A percentile compares a stretch with the other conserved stretches of the same genome.
Conservation (phyloP, 2,113 vertebrate species). For the Solenodon paradoxus region DNA sequence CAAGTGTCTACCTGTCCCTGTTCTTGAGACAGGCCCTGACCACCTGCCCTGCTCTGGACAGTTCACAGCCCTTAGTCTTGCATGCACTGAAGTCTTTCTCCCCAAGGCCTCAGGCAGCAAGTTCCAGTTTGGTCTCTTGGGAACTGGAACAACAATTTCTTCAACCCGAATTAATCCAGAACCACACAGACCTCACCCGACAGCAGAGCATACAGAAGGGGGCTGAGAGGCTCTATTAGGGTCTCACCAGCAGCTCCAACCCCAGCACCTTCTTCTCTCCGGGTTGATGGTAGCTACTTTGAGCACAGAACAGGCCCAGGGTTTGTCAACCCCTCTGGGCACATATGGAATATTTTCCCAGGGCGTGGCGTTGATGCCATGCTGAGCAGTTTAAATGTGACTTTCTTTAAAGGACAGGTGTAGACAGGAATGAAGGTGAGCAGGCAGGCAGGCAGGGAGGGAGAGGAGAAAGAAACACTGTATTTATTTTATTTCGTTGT, state of each 20-base stretch:
- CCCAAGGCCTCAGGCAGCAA: background rate
- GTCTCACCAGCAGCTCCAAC: background rate
- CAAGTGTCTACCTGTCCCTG: background rate
- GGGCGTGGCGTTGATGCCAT: background rate
- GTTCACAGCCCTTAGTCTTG: background rate
- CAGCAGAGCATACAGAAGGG: background rate
- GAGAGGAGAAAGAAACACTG: too few species aligned
- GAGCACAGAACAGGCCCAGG: fast-evolving
- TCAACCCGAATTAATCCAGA: background rate
- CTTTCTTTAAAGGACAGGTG: too few species aligned
- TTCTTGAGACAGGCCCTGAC: background rate
- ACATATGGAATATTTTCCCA: background rate
- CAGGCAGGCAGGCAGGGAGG: too few species aligned
- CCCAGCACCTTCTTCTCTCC: background rate
- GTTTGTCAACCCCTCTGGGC: background rate
- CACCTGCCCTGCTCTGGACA: background rate
- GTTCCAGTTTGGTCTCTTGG: background rate
- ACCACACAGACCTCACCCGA: background rate
- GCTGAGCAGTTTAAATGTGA: background rate
- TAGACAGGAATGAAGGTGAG: too few species aligned
- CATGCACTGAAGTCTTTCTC: background rate
- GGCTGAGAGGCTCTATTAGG: background rate
- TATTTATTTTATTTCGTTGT: too few species aligned
- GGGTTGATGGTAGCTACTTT: too few species aligned
- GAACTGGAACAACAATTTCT: background rate